Percentiles rank a stretch among this genome's conserved stretches.
Evolutionary conservation across 2,888 invertebrate genomes (phyloP).

Genomic region (Stenodema calcarata): DNA sequence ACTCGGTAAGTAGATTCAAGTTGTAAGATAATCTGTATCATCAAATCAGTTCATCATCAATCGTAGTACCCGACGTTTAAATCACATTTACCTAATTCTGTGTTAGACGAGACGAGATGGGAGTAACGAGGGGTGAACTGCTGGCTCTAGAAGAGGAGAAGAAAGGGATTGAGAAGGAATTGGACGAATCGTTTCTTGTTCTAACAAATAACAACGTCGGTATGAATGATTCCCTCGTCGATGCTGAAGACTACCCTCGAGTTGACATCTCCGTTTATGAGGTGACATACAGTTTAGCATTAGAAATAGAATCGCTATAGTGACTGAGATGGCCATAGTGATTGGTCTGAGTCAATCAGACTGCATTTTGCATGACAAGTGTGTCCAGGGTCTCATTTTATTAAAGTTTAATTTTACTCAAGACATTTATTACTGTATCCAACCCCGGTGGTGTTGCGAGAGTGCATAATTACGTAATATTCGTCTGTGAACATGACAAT

Average conservation of each 20-base stretch:
- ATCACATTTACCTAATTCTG: neutral
- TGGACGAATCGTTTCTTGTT: constrained; percentile 16
- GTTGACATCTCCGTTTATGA: constrained; percentile 89
- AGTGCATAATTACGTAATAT: no score
- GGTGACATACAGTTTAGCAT: constrained; percentile 64
- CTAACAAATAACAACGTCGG: constrained; percentile 68
- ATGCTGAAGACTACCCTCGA: constrained; percentile 85
- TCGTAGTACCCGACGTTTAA: neutral
- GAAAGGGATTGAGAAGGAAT: constrained; percentile 8
- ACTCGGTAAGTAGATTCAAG: neutral
- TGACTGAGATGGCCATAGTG: no score
- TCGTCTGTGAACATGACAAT: no score
- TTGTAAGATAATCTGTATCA: neutral
- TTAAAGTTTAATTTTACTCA: no score
- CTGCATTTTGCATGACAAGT: no score
- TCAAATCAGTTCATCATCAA: neutral
- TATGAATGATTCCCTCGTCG: constrained; percentile 84
- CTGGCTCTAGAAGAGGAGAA: constrained; percentile 22
- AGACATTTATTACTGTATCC: no score
- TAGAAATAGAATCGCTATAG: no score
- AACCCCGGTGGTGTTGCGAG: no score
- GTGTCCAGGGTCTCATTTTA: no score
- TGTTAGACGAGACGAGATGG: neutral
- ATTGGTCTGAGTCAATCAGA: no score
- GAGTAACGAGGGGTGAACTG: constrained; percentile 18